Conservation (phyloP, 2,888 invertebrate genomes). For the Marronus borbonicus region DNA sequence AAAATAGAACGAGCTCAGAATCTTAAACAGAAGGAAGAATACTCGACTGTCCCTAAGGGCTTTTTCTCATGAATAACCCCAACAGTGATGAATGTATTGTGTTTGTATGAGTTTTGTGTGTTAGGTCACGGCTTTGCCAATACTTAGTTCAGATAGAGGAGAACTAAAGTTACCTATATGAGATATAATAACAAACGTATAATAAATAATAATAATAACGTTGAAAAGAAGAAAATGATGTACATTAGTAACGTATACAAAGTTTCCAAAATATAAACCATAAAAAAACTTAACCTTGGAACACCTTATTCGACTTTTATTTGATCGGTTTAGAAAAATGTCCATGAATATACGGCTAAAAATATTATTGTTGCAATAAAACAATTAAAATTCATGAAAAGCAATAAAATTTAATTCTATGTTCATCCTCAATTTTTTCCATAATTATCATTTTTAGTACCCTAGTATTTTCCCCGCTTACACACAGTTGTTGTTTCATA, state of each 20-base stretch:
- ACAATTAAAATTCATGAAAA: slow-evolving; percentile 10
- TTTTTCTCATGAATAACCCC: neutral
- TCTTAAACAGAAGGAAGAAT: slow-evolving; percentile 3
- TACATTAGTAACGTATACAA: too few relatives aligned
- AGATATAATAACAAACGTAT: too few relatives aligned
- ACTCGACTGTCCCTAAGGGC: slow-evolving; percentile 2
- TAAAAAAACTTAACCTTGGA: too few relatives aligned
- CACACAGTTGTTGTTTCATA: slow-evolving; percentile 33
- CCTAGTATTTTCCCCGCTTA: neutral
- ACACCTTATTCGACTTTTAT: too few relatives aligned
- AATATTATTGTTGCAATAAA: too few relatives aligned
- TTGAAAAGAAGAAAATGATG: too few relatives aligned
- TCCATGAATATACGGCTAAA: too few relatives aligned
- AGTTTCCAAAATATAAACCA: too few relatives aligned
- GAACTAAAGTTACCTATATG: neutral
- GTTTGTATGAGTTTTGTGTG: neutral
- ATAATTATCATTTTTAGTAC: neutral
- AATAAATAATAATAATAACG: too few relatives aligned
- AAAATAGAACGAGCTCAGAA: slow-evolving; percentile 3
- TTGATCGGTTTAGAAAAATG: too few relatives aligned
- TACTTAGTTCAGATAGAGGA: neutral
- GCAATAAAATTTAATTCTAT: slow-evolving; percentile 12
- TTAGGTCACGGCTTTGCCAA: slow-evolving; percentile 5
- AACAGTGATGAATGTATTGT: neutral
- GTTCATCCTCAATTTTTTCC: neutral